Evolutionary conservation across 1,140 invertebrate species (phyloP), one percentile per base, ranked within the genome.

Genomic region (Drosophila paulistorum): DNA sequence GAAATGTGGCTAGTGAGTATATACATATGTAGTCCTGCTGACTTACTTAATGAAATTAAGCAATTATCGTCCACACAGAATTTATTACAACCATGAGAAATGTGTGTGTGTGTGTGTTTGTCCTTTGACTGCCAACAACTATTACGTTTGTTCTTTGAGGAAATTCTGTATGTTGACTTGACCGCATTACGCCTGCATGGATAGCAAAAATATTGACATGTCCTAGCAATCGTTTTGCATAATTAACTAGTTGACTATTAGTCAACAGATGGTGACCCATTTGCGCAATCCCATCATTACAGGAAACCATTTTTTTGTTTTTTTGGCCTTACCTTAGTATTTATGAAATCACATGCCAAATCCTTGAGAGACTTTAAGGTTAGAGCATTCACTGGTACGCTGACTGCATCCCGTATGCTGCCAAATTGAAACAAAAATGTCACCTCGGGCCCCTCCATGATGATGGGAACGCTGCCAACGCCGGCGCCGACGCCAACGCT

Each of bases 341-440:
- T 97, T 74, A 99, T 97, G 93, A 99, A 99, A 86, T 98, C 96
- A 93, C 97, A 98, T 54, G 98, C 98, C 78, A 97, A 94, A 85
- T 99, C 97, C 93, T 99, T 99, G 68, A 99, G 94, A 66, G 96
- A 95, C 92, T 97, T 97, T 55, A 99, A 94, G 77, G 97, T 98
- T 71, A 99, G 93, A 58, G 95, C 94, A 77, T 95, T 94, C 68
- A 94, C 93, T 62, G 98, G 96, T 54, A 97, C 95, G 35, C 96
- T 96, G 30, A 98, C 95, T 67, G 96, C 96, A 94, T 99, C 98
- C 85, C 97, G 94, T 69, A 96, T 94, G 90, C 99, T 95, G 79
- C 98, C 98, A 93, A 98, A 96, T 94, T 99, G 98, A 93, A 99
- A 98, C 85, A 97, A 94, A 93, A 99, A 99, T 80, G 96, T 97